A percentile compares a stretch with the other conserved stretches of the same genome.
phyloP scores from a whole-genome alignment of 2,113 vertebrate species.

The Fregata magnificens region DNA sequence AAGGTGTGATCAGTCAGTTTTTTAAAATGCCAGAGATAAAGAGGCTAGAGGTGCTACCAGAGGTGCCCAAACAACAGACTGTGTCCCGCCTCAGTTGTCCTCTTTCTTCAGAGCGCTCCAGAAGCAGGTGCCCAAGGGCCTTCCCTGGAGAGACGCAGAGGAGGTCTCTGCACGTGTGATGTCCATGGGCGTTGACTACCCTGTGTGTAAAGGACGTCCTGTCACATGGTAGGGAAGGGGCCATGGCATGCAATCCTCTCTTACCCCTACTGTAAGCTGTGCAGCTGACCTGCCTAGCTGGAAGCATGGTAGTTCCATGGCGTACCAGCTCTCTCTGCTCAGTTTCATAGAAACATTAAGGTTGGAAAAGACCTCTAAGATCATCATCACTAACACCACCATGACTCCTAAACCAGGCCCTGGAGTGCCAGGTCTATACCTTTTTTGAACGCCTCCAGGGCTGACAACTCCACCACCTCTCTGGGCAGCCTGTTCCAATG shows the following conservation, averaged over 20 bases:
- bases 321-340: neutral
- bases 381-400: too few species aligned
- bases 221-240: neutral
- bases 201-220: neutral
- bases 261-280: neutral
- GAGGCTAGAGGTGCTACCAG: neutral
- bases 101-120: neutral
- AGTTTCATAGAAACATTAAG: too few species aligned
- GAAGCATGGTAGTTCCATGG: accelerated
- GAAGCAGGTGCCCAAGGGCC: neutral
- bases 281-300: neutral
- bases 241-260: neutral
- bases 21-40: neutral
- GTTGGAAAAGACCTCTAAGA: too few species aligned
- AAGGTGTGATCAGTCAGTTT: neutral
- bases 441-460: too few species aligned
- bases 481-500: too few species aligned
- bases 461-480: too few species aligned
- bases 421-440: too few species aligned
- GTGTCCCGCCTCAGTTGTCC: accelerated
- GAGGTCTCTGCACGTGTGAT: neutral
- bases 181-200: neutral
- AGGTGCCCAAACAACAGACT: neutral
- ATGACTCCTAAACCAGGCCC: too few species aligned
- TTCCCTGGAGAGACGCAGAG: neutral